phyloP scores from a whole-genome alignment of 2,888 invertebrate species.

The Caenorhabditis zanzibari region DNA sequence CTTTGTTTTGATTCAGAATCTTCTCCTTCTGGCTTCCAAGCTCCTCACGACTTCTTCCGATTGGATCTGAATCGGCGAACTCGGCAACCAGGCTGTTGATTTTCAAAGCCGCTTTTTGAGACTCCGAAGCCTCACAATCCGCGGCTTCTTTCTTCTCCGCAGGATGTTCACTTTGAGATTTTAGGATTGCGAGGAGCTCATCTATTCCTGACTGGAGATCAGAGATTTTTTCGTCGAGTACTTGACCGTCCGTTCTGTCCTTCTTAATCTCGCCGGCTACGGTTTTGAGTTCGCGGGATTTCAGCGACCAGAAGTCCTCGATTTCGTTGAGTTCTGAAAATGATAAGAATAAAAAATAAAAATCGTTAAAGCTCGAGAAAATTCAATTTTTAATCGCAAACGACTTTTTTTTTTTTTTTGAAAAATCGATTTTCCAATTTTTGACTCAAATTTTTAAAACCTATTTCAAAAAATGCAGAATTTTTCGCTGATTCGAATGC shows the following conservation, averaged over 20 bases:
- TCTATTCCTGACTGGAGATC: constrained; percentile 51
- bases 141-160: constrained; percentile 66
- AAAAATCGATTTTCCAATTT: no score
- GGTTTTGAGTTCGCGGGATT: constrained; percentile 68
- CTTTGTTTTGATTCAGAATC: constrained; percentile 79
- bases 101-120: constrained; percentile 35
- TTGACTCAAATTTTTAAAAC: no score
- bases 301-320: constrained; percentile 72
- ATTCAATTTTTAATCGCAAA: no score
- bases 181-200: constrained; percentile 64
- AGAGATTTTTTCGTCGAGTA: constrained; percentile 27
- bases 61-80: constrained; percentile 70
- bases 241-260: constrained; percentile 29
- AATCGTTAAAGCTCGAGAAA: no score
- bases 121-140: constrained; percentile 45
- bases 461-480: no score
- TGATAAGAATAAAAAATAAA: no score
- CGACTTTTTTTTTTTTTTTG: no score
- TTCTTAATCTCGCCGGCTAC: constrained; percentile 68
- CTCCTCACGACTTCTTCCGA: constrained; percentile 79
- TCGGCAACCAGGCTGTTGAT: constrained; percentile 64
- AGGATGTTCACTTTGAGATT: constrained; percentile 85
- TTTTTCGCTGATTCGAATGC: no score
- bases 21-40: constrained; percentile 85
- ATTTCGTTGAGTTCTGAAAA: constrained; percentile 71